A percentile compares a stretch with the other conserved stretches of the same genome.
phyloP scores from a whole-genome alignment of 2,888 invertebrate genomes.

The Lithodes maja region DNA sequence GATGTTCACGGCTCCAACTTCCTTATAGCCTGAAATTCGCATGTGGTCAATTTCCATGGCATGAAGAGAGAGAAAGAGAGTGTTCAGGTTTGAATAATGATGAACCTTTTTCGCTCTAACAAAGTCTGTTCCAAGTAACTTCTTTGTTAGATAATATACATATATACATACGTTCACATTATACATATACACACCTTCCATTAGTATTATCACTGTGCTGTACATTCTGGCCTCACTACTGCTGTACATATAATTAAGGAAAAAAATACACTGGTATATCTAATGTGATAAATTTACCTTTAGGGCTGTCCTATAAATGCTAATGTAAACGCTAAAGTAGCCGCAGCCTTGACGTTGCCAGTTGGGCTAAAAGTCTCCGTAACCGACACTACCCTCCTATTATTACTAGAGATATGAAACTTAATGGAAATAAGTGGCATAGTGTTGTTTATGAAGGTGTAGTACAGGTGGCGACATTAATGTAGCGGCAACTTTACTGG shows the following conservation, averaged over 20 bases:
- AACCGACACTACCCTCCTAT: no score
- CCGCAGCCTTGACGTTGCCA: no score
- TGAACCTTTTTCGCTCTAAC: constrained; percentile 24
- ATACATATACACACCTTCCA: constrained; percentile 57
- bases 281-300: constrained; percentile 61
- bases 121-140: constrained; percentile 36
- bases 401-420: no score
- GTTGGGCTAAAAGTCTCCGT: no score
- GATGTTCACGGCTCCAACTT: no score
- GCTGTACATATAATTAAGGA: constrained; percentile 57
- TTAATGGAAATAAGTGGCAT: no score
- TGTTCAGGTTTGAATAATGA: constrained; percentile 10
- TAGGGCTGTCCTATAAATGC: constrained; percentile 43
- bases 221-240: constrained; percentile 61
- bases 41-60: background rate
- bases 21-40: no score
- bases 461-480: background rate
- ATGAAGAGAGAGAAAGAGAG: background rate
- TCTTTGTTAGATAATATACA: constrained; percentile 32
- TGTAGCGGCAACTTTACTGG: background rate
- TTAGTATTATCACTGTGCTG: constrained; percentile 61
- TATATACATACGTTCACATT: constrained; percentile 33
- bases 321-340: no score
- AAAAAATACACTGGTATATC: constrained; percentile 59
- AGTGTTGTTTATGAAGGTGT: no score